These are phyloP conservation scores for Harpalus rubripes DNA, from an alignment of 2,888 invertebrate species.

Conservation along the genomic window DNA sequence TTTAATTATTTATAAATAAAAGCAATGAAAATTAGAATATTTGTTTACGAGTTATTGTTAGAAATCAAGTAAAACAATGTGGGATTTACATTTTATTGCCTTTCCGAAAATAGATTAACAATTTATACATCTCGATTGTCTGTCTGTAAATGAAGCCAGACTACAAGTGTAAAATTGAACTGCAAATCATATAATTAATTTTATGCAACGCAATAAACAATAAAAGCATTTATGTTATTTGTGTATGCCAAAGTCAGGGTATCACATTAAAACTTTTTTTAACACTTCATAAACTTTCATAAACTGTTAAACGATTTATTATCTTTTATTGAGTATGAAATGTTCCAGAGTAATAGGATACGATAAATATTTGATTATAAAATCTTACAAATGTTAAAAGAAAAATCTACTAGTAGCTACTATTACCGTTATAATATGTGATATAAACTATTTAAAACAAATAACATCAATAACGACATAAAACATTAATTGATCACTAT, in stretches of 20 bases:
- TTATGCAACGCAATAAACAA: conserved; percentile 15
- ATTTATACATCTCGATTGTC: background rate
- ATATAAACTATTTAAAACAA: no score
- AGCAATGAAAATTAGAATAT: conserved; percentile 1
- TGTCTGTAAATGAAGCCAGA: conserved; percentile 12
- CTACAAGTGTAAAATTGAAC: conserved; percentile 20
- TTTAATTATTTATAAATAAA: background rate
- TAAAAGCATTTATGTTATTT: conserved; percentile 23
- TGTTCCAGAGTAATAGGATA: background rate
- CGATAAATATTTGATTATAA: background rate
- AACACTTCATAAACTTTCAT: conserved; percentile 13
- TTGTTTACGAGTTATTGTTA: conserved; percentile 6
- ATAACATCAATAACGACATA: no score
- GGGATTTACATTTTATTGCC: background rate
- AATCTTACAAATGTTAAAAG: no score
- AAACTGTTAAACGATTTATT: conserved; percentile 16
- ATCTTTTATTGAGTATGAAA: background rate
- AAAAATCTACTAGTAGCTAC: no score
- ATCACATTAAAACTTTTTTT: conserved; percentile 8
- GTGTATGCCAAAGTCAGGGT: conserved; percentile 29
- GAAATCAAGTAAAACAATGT: background rate
- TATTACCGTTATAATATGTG: no score
- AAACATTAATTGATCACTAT: no score
- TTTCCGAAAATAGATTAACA: background rate
- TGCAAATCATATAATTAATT: conserved; percentile 28